Conservation (phyloP, 2,888 invertebrate species). For the Suillia variegata region DNA sequence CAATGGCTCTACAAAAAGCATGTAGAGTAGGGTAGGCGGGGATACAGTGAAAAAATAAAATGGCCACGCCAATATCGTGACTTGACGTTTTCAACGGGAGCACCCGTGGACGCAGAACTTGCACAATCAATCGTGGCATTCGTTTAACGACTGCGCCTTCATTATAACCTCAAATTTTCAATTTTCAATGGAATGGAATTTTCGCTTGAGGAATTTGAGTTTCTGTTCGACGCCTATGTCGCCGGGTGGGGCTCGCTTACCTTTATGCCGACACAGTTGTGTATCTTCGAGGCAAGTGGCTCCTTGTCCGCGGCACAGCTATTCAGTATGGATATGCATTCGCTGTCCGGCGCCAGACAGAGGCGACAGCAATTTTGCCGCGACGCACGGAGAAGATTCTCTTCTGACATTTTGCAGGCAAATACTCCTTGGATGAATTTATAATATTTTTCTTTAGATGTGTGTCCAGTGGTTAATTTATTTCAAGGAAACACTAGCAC, state of each 20-base stretch:
- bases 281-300: slow-evolving; percentile 59
- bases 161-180: slow-evolving; percentile 1
- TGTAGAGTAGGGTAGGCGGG: neutral
- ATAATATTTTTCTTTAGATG: too few relatives aligned
- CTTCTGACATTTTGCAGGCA: slow-evolving; percentile 36
- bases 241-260: slow-evolving; percentile 37
- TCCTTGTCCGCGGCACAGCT: slow-evolving; percentile 62
- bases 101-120: slow-evolving; percentile 24
- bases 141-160: slow-evolving; percentile 23
- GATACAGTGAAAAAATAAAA: neutral
- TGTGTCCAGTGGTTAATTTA: slow-evolving; percentile 18
- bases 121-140: slow-evolving; percentile 28
- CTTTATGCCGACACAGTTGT: slow-evolving; percentile 61
- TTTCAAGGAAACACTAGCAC: too few relatives aligned
- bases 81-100: slow-evolving; percentile 38
- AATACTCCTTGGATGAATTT: too few relatives aligned
- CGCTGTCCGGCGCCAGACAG: slow-evolving; percentile 60
- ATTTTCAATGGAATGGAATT: neutral
- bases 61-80: slow-evolving; percentile 38
- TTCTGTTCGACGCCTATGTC: neutral
- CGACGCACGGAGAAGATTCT: slow-evolving; percentile 39
- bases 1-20: too few relatives aligned
- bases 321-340: slow-evolving; percentile 62
- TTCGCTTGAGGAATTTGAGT: neutral
- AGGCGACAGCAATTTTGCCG: slow-evolving; percentile 61